Evolutionary conservation across 2,888 invertebrate species (phyloP).

Genomic region (Nemapogon koenigi): DNA sequence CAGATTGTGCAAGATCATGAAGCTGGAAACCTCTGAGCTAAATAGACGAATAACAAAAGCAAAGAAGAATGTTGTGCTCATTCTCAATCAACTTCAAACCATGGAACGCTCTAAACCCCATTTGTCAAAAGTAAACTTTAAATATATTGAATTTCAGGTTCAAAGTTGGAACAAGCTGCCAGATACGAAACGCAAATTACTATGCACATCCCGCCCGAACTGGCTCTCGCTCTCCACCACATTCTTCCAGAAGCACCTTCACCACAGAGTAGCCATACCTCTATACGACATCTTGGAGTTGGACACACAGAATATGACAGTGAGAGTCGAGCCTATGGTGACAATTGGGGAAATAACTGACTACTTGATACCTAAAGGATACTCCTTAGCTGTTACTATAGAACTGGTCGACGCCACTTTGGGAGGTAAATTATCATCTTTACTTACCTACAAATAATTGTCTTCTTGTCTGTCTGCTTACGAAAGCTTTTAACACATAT

Average conservation of each 20-base stretch:
- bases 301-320: constrained; percentile 61
- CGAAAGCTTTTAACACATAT: constrained; percentile 11
- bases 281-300: constrained; percentile 68
- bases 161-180: constrained; percentile 60
- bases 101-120: no score
- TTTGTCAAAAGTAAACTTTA: no score
- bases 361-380: constrained; percentile 69
- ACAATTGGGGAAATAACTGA: constrained; percentile 71
- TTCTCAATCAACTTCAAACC: no score
- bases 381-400: constrained; percentile 71
- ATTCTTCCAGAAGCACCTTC: constrained; percentile 69
- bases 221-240: constrained; percentile 73
- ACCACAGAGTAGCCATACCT: constrained; percentile 68
- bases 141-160: constrained; percentile 45
- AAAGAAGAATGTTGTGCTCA: no score
- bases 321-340: constrained; percentile 72
- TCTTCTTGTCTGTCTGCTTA: not conserved
- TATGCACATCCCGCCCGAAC: constrained; percentile 73
- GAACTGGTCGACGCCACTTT: constrained; percentile 74
- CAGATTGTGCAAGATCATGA: no score
- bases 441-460: not conserved
- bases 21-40: no score
- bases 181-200: constrained; percentile 43
- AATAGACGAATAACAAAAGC: no score
- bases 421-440: constrained; percentile 43